phyloP scores from a whole-genome alignment of 2,888 invertebrate species.

The Temnothorax unifasciatus region DNA sequence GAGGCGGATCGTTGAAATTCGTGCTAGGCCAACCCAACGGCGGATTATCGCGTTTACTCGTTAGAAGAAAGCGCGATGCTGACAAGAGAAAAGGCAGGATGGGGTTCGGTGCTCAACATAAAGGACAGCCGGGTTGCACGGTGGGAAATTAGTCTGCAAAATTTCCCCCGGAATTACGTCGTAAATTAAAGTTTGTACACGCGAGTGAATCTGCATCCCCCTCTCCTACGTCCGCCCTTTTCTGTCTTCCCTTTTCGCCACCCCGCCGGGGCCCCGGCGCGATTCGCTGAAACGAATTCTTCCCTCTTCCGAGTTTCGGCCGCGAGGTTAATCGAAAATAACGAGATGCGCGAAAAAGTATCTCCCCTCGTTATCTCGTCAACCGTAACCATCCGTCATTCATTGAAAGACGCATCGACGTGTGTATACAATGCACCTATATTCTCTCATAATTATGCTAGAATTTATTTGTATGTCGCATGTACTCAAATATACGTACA shows the following conservation, averaged over 20 bases:
- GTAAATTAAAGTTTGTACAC: constrained; percentile 82
- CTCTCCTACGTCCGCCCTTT: constrained; percentile 10
- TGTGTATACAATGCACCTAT: constrained; percentile 51
- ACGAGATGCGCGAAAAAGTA: constrained; percentile 65
- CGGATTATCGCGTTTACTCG: constrained; percentile 49
- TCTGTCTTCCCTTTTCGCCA: constrained; percentile 49
- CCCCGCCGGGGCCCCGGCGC: constrained; percentile 13
- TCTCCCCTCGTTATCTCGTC: constrained; percentile 40
- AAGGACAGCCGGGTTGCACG: constrained; percentile 28
- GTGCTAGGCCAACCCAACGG: constrained; percentile 29
- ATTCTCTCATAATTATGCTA: constrained; percentile 30
- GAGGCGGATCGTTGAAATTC: constrained; percentile 20
- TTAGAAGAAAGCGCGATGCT: constrained; percentile 48
- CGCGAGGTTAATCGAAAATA: constrained; percentile 73
- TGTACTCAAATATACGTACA: neutral
- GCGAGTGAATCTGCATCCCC: constrained; percentile 57
- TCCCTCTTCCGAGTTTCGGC: constrained; percentile 55
- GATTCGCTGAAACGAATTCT: constrained; percentile 58
- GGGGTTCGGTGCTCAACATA: constrained; percentile 32
- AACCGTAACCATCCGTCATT: constrained; percentile 47
- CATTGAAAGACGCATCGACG: constrained; percentile 60
- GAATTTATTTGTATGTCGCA: neutral
- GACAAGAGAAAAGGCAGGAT: constrained; percentile 26
- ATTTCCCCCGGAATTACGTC: constrained; percentile 78
- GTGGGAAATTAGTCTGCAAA: constrained; percentile 81